A percentile compares a stretch with the other conserved stretches of the same genome.
phyloP scores from a whole-genome alignment of 2,888 invertebrate genomes.

The Rhingia campestris region DNA sequence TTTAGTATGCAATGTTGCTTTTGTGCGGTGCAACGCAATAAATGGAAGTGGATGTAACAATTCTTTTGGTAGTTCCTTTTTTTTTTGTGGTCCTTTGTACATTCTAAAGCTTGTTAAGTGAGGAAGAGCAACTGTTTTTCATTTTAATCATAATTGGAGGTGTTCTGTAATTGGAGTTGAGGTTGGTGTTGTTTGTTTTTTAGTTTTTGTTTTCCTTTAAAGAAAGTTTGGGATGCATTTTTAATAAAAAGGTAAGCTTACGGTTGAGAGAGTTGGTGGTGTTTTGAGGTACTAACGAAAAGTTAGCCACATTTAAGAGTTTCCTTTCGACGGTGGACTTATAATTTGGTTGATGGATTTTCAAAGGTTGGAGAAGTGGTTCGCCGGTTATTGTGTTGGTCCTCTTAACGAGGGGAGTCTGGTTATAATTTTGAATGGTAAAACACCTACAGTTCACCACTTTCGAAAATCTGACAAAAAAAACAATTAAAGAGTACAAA shows the following conservation, averaged over 20 bases:
- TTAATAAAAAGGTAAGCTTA: neutral
- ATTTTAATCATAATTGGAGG: constrained; percentile 58
- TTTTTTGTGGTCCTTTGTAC: constrained; percentile 24
- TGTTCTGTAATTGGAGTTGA: constrained; percentile 46
- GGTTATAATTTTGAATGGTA: too few relatives aligned
- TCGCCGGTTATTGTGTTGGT: too few relatives aligned
- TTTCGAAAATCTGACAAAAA: too few relatives aligned
- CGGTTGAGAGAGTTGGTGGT: neutral
- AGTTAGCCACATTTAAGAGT: too few relatives aligned
- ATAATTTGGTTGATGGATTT: too few relatives aligned
- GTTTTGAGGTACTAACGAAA: too few relatives aligned
- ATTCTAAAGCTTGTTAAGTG: constrained; percentile 36
- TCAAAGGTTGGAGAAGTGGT: too few relatives aligned
- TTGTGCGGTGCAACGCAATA: constrained; percentile 21
- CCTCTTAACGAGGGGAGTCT: too few relatives aligned
- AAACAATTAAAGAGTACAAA: too few relatives aligned
- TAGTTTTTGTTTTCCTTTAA: too few relatives aligned
- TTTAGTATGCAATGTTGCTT: constrained; percentile 14
- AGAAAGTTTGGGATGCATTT: neutral
- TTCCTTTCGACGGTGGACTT: too few relatives aligned
- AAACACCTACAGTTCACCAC: too few relatives aligned
- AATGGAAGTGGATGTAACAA: constrained; percentile 31
- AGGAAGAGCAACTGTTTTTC: constrained; percentile 51
- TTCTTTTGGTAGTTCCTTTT: constrained; percentile 8
- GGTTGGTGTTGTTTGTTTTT: neutral